Evolutionary conservation across 2,888 invertebrate genomes (phyloP).

Genomic region (Calephelis perditalis): DNA sequence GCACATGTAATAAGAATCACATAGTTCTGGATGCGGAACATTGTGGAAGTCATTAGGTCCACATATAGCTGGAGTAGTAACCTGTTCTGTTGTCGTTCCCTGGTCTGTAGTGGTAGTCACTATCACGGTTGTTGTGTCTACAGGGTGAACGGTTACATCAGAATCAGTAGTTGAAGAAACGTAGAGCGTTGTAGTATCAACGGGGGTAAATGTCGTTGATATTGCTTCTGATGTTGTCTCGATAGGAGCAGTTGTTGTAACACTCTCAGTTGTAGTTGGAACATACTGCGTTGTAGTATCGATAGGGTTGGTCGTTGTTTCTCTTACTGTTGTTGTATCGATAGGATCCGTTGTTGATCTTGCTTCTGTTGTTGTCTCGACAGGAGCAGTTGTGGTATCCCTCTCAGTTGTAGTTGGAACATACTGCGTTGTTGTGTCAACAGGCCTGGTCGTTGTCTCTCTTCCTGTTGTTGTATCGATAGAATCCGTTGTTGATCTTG

Average conservation of each 20-base stretch:
- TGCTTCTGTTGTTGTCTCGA: background rate
- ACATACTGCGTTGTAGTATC: background rate
- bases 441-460: background rate
- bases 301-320: background rate
- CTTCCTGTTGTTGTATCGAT: background rate
- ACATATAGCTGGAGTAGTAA: constrained; percentile 30
- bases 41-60: constrained; percentile 35
- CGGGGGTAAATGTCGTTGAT: background rate
- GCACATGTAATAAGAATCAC: constrained; percentile 42
- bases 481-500: too few species aligned
- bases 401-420: constrained; percentile 9
- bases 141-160: background rate
- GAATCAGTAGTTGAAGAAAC: background rate
- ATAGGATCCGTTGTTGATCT: background rate
- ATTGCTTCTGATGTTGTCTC: background rate
- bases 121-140: background rate
- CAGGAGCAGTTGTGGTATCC: background rate
- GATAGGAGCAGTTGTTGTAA: background rate
- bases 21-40: constrained; percentile 38
- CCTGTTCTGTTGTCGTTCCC: constrained; percentile 15
- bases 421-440: constrained; percentile 14
- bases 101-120: background rate
- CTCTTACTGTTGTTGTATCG: background rate
- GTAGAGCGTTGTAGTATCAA: background rate
- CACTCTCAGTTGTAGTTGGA: background rate